These are phyloP conservation scores for Alcedo quadribrachys DNA, from an alignment of 2,797 vertebrate genomes.

Conservation along the genomic window DNA sequence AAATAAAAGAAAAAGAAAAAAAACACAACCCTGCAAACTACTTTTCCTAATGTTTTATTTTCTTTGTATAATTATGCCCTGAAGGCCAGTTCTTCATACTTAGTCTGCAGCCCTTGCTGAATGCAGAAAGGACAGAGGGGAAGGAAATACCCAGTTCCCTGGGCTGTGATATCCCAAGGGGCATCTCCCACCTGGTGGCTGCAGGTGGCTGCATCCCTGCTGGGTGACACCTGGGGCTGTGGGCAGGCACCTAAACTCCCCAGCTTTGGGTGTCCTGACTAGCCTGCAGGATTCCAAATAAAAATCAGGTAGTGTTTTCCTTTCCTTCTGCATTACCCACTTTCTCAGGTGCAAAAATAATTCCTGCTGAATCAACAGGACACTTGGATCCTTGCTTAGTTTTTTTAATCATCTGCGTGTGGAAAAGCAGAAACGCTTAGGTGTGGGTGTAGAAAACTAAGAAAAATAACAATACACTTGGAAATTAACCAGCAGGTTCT, in stretches of 20 bases:
- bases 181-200: not conserved
- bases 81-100: not conserved
- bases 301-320: not conserved
- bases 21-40: not conserved
- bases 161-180: not conserved
- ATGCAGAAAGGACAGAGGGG: not conserved
- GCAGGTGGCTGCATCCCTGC: fast-evolving
- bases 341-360: not conserved
- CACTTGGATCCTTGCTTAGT: not conserved
- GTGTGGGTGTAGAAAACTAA: not conserved
- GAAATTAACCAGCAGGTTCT: not conserved
- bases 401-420: not conserved
- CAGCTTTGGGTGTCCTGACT: not conserved
- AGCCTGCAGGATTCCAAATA: not conserved
- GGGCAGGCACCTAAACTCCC: not conserved
- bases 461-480: not conserved
- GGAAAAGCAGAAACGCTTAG: not conserved
- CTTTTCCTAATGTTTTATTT: conserved; percentile 52
- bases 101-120: conserved; percentile 2
- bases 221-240: not conserved
- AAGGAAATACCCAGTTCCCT: not conserved
- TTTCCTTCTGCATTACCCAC: not conserved
- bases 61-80: conserved; percentile 47
- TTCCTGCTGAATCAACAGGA: not conserved
- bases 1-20: not conserved